phyloP scores from a whole-genome alignment of 2,797 vertebrate species.

The Simalia tracyae region DNA sequence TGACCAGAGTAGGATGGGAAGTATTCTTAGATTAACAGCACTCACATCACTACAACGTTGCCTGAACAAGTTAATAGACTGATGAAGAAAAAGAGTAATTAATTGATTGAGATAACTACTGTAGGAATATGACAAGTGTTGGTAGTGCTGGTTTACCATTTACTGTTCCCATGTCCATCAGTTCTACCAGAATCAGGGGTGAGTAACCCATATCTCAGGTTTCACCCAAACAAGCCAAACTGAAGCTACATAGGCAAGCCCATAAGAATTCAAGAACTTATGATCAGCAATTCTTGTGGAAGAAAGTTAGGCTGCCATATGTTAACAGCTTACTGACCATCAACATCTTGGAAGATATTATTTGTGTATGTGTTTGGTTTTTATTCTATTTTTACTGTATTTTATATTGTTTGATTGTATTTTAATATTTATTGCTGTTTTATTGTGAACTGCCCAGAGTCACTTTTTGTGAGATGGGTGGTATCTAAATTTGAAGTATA shows the following conservation, averaged over 20 bases:
- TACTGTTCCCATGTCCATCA: background rate
- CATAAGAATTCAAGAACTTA: background rate
- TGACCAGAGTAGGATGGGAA: background rate
- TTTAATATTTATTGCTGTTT: too few species aligned
- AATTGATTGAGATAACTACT: background rate
- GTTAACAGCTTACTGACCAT: too few species aligned
- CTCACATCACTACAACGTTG: background rate
- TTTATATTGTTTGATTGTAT: too few species aligned
- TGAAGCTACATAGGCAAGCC: background rate
- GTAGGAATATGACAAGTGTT: background rate
- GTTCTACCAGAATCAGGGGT: background rate
- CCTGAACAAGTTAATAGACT: background rate
- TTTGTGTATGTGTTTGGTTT: too few species aligned
- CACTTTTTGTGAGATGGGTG: too few species aligned
- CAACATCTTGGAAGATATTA: too few species aligned
- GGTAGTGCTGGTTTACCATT: background rate
- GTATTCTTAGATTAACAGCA: background rate
- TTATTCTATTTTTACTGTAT: too few species aligned
- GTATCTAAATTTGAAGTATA: too few species aligned
- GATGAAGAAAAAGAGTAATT: background rate
- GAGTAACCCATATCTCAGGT: background rate
- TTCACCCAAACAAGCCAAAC: background rate
- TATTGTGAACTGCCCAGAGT: too few species aligned
- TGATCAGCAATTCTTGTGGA: background rate
- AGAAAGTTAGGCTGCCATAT: background rate